Percentiles rank a stretch among this genome's conserved stretches.
phyloP scores from a whole-genome alignment of 2,797 vertebrate species.

The Capromys pilorides region DNA sequence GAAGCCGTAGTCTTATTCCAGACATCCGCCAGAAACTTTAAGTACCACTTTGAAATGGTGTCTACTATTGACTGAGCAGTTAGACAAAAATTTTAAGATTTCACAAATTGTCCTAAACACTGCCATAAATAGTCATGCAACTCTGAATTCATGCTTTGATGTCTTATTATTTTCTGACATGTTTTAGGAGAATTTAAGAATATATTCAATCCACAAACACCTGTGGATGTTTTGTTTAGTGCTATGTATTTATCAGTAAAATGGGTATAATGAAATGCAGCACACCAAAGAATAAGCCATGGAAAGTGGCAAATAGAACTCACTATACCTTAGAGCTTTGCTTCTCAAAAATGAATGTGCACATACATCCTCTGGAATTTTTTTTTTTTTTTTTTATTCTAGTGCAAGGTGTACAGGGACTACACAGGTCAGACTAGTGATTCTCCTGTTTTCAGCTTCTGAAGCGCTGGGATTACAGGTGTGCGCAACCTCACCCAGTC shows the following conservation, averaged over 20 bases:
- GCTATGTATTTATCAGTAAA: background rate
- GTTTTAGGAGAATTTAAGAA: background rate
- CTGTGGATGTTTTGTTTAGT: background rate
- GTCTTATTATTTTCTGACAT: background rate
- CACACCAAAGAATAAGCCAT: background rate
- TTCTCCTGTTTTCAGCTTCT: too few relatives aligned
- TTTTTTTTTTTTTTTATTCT: too few relatives aligned
- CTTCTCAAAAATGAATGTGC: background rate
- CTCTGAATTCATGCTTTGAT: background rate
- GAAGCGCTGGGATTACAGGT: too few relatives aligned
- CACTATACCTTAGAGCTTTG: background rate
- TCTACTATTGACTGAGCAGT: background rate
- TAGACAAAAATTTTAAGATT: slow-evolving; percentile 22
- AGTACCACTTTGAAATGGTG: background rate
- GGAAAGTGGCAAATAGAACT: background rate
- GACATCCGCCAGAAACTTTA: background rate
- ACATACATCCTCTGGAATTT: background rate
- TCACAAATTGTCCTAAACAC: background rate
- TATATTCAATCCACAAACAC: background rate
- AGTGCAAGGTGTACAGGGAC: too few relatives aligned
- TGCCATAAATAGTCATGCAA: background rate
- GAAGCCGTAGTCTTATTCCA: slow-evolving; percentile 1
- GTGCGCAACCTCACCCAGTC: too few relatives aligned
- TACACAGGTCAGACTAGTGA: too few relatives aligned
- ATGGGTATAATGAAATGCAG: background rate